These are phyloP conservation scores for Falco punctatus DNA, from an alignment of 2,113 vertebrate genomes.

Conservation along the genomic window DNA sequence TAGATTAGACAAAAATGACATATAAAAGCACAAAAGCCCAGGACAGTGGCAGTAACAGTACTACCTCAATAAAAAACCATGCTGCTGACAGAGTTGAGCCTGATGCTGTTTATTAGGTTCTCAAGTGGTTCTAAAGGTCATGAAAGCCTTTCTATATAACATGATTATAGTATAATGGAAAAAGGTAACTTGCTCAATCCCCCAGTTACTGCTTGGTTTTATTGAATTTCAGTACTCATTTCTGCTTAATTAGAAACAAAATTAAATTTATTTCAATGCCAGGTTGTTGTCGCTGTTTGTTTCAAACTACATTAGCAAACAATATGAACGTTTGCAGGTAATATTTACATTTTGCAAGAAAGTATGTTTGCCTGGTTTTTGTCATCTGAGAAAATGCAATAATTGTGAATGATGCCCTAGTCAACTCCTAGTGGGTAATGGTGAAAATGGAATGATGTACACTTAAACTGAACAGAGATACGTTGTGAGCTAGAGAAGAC, in stretches of 20 bases:
- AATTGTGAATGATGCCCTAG: not conserved
- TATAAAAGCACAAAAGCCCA: not conserved
- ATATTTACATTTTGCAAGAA: not conserved
- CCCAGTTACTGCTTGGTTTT: not conserved
- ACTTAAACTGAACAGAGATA: not conserved
- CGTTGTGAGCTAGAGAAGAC: not conserved
- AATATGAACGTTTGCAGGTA: not conserved
- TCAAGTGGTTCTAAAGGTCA: conserved; percentile 38
- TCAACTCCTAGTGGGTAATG: not conserved
- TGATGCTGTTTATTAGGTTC: conserved; percentile 22
- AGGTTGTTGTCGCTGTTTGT: not conserved
- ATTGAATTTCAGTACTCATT: conserved; percentile 28
- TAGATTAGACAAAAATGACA: not conserved
- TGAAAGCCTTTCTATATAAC: not conserved
- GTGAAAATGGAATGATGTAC: not conserved
- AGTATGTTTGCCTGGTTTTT: not conserved
- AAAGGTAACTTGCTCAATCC: conserved; percentile 1
- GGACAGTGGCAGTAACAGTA: not conserved
- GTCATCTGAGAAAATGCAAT: not conserved
- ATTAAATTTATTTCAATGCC: conserved; percentile 4
- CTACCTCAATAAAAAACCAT: conserved; percentile 23
- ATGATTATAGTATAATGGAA: not conserved
- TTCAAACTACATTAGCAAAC: not conserved
- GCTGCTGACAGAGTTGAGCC: conserved; percentile 1
- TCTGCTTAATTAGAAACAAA: conserved; percentile 39